Evolutionary conservation across 2,888 invertebrate genomes (phyloP), one percentile per base, ranked within the genome.

Genomic region (Stegophylla sp.): DNA sequence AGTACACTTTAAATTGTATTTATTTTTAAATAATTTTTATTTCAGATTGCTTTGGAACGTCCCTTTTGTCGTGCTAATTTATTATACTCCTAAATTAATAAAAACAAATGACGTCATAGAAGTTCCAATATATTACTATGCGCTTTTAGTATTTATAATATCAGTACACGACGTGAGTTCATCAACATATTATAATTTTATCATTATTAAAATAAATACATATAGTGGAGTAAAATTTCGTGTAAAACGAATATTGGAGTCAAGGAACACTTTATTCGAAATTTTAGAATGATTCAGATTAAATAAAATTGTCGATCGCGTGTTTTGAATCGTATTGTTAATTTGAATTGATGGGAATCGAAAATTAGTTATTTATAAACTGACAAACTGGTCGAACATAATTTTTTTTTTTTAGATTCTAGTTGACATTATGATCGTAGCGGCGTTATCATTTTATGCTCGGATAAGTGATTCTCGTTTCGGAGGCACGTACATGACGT

Each of bases 401-500:
- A 34, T 7, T 26, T 63, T 48, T 63, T 7, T 26, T 63, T 48
- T 63, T n/a, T 61, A 75, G 74, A 75, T 75, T 10, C 12, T 75
- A 51, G 20, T 17, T 0, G 97, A 97, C 87, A 92, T 94, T 85
- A 98, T 98, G 96, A 98, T 96, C 87, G 98, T 99, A 7, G 93
- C 98, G 0, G 91, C 93, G 82, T 98, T 99, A 97, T 95, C 97
- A 13, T 99, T 99, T 88, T 96, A 95, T 87, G 98, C 98, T 0
- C 94, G 95, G 87, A 92, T 99, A 72, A 97, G 97, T 83, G 99
- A 99, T 87, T 96, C 98, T 0, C 90, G 92, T 0, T 95, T 98
- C 0, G 99, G 99, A 3, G 98, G 99, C 5, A 99, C 98, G 0
- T 99, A 99, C 86, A 99, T 99, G 99, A 99, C 99, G 0, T 89